Evolutionary conservation across 2,113 vertebrate genomes (phyloP), one percentile per base, ranked within the genome.

Genomic region (Oreochromis niloticus): DNA sequence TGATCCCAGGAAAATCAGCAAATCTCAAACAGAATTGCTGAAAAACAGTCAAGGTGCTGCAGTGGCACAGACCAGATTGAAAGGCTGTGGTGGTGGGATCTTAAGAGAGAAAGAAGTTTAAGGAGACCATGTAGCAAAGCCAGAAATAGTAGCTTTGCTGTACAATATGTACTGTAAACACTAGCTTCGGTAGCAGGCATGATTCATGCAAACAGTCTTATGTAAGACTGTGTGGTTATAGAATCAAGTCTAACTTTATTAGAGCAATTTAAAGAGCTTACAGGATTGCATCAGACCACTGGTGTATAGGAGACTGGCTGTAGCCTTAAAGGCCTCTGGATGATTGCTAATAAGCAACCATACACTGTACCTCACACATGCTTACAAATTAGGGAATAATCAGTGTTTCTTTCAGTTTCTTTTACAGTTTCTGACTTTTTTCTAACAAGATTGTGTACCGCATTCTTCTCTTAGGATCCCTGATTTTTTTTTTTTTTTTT

Each of bases 261-360:
- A 75, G 19, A 78, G 24, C 12, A 75, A 71, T 89, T 80, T 93
- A 93, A 93, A 92, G 56, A 87, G 91, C 89, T 94, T 90, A 91
- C 24, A 30, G 57, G 48, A 63, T 41, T 61, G 87, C 27, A 36
- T 83, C 6, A 22, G 71, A 8, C 12, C 8, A 6, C 16, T 22
- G 8, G 52, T 36, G 10, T 48, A 14, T 36, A 54, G 27, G 7
- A 39, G 57, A 36, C 75, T 78, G 54, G 41, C 85, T 55, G 19
- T 54, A 13, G 27, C 22, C 43, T 80, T 56, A 48, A 30, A 75
- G 56, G 32, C 36, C 12, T n/a, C 36, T 6, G 66, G 79, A 56
- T 89, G 68, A 71, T 87, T 85, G 30, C 59, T 89, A 87, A 89
- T 91, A 56, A 85, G 86, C 52, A 75, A 66, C 81, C 66, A 68